These are phyloP conservation scores for Pseudopodoces humilis DNA, from an alignment of 2,113 vertebrate genomes.

Conservation along the genomic window DNA sequence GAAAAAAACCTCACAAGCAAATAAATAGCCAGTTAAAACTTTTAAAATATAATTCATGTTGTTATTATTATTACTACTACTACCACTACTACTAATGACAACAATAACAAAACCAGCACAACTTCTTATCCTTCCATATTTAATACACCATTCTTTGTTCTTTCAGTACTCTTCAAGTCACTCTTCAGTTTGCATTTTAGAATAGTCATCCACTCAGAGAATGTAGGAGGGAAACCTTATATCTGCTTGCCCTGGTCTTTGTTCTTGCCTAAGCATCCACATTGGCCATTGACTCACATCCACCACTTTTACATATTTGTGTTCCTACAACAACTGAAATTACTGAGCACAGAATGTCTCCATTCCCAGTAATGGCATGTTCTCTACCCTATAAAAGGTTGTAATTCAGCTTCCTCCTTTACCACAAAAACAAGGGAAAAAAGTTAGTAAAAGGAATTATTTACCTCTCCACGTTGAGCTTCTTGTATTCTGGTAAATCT, in stretches of 20 bases:
- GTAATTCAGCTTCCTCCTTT: background rate
- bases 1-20: background rate
- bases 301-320: background rate
- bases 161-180: background rate
- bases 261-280: background rate
- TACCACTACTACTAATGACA: background rate
- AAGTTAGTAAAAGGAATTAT: background rate
- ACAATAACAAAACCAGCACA: background rate
- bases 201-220: background rate
- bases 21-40: background rate
- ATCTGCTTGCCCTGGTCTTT: background rate
- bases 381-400: background rate
- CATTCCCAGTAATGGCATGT: rapidly evolving
- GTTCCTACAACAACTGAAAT: background rate
- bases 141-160: background rate
- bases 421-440: background rate
- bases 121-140: background rate
- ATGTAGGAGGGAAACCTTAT: background rate
- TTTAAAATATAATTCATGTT: background rate
- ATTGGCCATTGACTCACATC: background rate
- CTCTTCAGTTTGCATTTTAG: background rate
- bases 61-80: background rate
- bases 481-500: conserved; percentile 92
- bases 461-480: conserved; percentile 91
- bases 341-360: background rate